Conservation (phyloP, 2,888 invertebrate genomes). For the Drosophila flavopinicola region DNA sequence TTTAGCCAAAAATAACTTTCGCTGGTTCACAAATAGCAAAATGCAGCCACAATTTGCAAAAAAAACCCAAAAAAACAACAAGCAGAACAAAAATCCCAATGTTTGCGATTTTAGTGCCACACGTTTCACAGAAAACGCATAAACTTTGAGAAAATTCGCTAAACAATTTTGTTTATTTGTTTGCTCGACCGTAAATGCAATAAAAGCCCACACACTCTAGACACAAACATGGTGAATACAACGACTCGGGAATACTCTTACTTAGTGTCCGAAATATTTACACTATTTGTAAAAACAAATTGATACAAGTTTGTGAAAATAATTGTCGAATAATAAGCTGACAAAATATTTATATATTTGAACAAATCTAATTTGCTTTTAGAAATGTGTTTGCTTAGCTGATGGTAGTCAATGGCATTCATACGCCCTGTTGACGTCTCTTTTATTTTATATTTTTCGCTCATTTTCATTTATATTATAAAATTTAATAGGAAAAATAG, state of each 20-base stretch:
- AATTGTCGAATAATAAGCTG: no score
- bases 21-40: conserved; percentile 35
- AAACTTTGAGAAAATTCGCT: conserved; percentile 42
- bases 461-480: background rate
- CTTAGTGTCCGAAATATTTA: background rate
- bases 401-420: no score
- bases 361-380: no score
- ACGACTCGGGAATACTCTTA: conserved; percentile 13
- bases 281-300: background rate
- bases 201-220: conserved; percentile 43
- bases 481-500: background rate
- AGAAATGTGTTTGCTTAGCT: no score
- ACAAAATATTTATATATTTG: no score
- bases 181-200: conserved; percentile 55
- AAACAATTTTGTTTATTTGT: conserved; percentile 60
- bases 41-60: conserved; percentile 35
- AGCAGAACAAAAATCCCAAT: conserved; percentile 4
- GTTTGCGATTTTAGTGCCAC: conserved; percentile 49
- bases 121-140: conserved; percentile 58
- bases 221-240: conserved; percentile 3
- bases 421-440: background rate
- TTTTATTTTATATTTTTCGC: background rate
- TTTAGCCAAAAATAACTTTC: conserved; percentile 38
- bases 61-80: background rate
- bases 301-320: background rate